A percentile compares a stretch with the other conserved stretches of the same genome.
phyloP scores from a whole-genome alignment of 2,797 vertebrate species.

The Gallinago solitaria region DNA sequence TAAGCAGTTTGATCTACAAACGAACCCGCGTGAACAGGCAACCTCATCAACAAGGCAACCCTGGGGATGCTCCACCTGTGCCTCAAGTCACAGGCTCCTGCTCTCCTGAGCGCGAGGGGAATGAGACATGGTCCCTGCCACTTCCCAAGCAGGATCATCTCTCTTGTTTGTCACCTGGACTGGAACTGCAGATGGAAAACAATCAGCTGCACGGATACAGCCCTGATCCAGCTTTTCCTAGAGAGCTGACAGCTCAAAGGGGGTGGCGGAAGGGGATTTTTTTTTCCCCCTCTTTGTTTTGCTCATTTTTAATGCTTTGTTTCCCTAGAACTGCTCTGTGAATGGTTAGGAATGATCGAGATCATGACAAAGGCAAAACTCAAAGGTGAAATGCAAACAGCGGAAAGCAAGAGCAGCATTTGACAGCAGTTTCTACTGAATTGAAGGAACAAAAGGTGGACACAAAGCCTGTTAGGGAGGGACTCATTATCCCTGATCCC shows the following conservation, averaged over 20 bases:
- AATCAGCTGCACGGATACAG: neutral
- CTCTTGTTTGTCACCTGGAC: neutral
- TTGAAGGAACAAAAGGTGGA: slow-evolving; percentile 20
- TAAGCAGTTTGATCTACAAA: slow-evolving; percentile 69
- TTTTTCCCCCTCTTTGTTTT: neutral
- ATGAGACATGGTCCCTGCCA: neutral
- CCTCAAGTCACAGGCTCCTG: slow-evolving; percentile 2
- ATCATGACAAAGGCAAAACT: slow-evolving; percentile 27
- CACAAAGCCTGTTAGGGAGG: slow-evolving; percentile 7
- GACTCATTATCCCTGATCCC: neutral
- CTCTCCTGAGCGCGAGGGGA: neutral
- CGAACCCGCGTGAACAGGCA: slow-evolving; percentile 16
- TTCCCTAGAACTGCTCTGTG: neutral
- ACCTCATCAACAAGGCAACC: slow-evolving; percentile 56
- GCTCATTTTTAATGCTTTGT: slow-evolving; percentile 19
- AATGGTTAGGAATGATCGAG: neutral
- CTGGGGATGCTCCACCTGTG: slow-evolving; percentile 52
- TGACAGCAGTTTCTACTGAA: slow-evolving; percentile 11
- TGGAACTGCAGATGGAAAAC: neutral
- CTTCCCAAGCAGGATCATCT: neutral
- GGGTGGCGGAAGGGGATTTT: neutral
- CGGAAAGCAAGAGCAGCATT: neutral
- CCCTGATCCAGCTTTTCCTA: neutral
- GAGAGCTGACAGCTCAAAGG: neutral
- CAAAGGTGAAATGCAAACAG: slow-evolving; percentile 27